Evolutionary conservation across 2,113 vertebrate species (phyloP).

Genomic region (Todiramphus chloris): DNA sequence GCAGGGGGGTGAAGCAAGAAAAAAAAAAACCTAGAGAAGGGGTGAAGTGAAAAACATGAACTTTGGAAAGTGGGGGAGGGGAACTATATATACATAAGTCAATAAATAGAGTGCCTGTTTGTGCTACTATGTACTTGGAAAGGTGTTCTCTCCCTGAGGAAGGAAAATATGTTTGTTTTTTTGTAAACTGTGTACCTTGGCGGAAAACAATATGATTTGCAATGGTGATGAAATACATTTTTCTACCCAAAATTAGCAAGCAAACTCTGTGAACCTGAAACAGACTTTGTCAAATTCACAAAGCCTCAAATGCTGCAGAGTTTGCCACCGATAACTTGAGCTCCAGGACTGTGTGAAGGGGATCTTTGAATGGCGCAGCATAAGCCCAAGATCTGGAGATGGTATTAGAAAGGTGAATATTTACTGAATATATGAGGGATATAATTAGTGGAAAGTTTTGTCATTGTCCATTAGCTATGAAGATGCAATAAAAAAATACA

Average conservation of each 20-base stretch:
- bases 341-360: neutral
- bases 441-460: neutral
- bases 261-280: neutral
- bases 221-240: neutral
- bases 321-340: neutral
- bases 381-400: neutral
- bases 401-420: neutral
- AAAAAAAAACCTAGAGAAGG: neutral
- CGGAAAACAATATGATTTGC: neutral
- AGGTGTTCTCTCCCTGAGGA: neutral
- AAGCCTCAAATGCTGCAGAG: neutral
- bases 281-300: neutral
- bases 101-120: neutral
- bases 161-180: neutral
- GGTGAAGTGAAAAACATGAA: neutral
- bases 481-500: neutral
- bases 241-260: slow-evolving; percentile 25
- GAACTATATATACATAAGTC: neutral
- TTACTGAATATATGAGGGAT: neutral
- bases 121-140: neutral
- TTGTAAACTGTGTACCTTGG: neutral
- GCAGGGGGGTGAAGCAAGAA: too few relatives aligned
- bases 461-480: neutral
- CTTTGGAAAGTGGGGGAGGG: neutral
- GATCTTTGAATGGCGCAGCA: neutral